A percentile compares a stretch with the other conserved stretches of the same genome.
Conservation (phyloP, 2,888 invertebrate genomes). For the Drymonia ruficornis region DNA sequence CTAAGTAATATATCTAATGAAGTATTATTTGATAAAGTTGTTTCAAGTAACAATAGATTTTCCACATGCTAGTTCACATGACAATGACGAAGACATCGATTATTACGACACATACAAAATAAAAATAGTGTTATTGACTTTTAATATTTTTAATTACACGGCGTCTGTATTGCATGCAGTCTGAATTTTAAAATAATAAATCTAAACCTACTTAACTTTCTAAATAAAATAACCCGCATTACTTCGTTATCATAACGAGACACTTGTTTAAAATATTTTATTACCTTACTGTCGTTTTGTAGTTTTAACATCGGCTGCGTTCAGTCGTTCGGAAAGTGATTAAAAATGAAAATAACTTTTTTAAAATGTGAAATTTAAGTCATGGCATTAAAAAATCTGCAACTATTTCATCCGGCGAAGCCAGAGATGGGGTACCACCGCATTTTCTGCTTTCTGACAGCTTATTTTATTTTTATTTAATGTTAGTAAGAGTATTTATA, state of each 20-base stretch:
- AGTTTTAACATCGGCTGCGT: conserved; percentile 17
- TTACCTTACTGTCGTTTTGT: conserved; percentile 11
- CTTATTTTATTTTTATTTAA: no score
- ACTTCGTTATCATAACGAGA: conserved; percentile 37
- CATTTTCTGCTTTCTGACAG: no score
- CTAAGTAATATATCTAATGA: no score
- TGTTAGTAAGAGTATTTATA: no score
- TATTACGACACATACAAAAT: conserved; percentile 36
- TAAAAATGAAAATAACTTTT: conserved; percentile 12
- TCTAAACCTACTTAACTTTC: neutral
- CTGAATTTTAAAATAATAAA: neutral
- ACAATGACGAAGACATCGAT: conserved; percentile 47
- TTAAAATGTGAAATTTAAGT: conserved; percentile 19
- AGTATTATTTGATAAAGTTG: neutral
- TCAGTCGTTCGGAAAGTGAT: conserved; percentile 14
- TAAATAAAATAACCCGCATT: conserved; percentile 32
- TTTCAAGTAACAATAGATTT: neutral
- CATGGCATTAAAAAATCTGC: conserved; percentile 77
- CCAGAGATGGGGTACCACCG: conserved; percentile 69
- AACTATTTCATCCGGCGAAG: conserved; percentile 65
- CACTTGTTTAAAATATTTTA: conserved; percentile 19
- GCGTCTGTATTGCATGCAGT: neutral
- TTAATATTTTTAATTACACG: neutral
- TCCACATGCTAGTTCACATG: conserved; percentile 46
- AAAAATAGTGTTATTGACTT: conserved; percentile 17